Evolutionary conservation across 2,888 invertebrate genomes (phyloP), one percentile per base, ranked within the genome.

Genomic region (Allolobophora icterica): DNA sequence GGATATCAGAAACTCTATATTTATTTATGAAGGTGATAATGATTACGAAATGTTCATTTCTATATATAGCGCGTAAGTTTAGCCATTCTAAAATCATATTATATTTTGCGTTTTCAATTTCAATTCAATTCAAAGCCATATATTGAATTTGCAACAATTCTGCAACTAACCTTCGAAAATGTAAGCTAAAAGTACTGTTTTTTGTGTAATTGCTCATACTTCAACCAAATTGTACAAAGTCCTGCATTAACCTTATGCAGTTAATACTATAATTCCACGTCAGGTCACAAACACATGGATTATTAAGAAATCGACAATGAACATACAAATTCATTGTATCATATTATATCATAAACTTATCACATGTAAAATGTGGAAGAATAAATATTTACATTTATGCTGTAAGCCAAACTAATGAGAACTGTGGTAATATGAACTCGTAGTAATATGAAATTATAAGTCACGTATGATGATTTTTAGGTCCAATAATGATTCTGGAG

Each of bases 401-500:
- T n/a, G n/a, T n/a, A 71, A 71, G n/a, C n/a, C 30, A 71, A 71
- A n/a, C 8, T n/a, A 71, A n/a, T n/a, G 71, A n/a, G 71, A n/a
- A n/a, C n/a, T 71, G 30, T 71, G n/a, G 1, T 1, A 6, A 52
- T 24, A 24, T n/a, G n/a, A n/a, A n/a, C 24, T 21, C 8, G 24
- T 30, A 58, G 4, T 11, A n/a, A 8, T 24, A 52, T 52, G 24
- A 52, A 21, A 52, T 52, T 52, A 19, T 52, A 52, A 52, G 52
- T 52, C 3, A 24, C 52, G 21, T 2, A 71, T 71, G n/a, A 71
- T 52, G 89, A 2, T 30, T 91, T n/a, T n/a, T 89, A 91, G 91
- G 90, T 40, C 87, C 90, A 21, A 42, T 91, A n/a, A 52, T 92
- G 33, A 52, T 92, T 34, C 84, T 92, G 91, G 92, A 92, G 89